Evolutionary conservation across 1,140 invertebrate genomes (phyloP).

Genomic region (Antheraea mylitta): DNA sequence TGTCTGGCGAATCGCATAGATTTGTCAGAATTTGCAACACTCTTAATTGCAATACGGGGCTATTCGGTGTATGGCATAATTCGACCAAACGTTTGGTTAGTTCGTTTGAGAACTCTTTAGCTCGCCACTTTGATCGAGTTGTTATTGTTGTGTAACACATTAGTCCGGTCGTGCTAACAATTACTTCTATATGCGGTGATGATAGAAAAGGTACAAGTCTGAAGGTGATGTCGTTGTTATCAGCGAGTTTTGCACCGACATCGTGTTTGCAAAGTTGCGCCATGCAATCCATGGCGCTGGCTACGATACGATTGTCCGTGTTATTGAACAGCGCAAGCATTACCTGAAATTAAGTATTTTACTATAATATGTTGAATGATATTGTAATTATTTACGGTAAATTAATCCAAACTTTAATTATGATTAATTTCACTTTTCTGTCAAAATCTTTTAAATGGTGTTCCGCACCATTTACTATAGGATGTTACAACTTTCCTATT

Average conservation of each 20-base stretch:
- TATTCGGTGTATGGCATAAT: slow-evolving; percentile 38
- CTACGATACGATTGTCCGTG: slow-evolving; percentile 39
- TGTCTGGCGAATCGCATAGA: slow-evolving; percentile 61
- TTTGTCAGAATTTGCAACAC: slow-evolving; percentile 62
- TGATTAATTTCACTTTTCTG: too few species aligned
- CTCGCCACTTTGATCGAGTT: slow-evolving; percentile 63
- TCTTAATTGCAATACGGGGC: slow-evolving; percentile 50
- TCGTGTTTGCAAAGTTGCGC: slow-evolving; percentile 57
- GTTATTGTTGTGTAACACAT: slow-evolving; percentile 59
- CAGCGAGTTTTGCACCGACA: slow-evolving; percentile 54
- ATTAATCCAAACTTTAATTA: too few species aligned
- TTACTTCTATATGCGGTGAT: slow-evolving; percentile 33
- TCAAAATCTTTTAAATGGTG: too few species aligned
- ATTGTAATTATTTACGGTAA: not conserved
- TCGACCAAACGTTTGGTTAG: slow-evolving; percentile 41
- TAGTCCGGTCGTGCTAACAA: slow-evolving; percentile 49
- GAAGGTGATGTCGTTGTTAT: slow-evolving; percentile 53
- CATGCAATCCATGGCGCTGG: slow-evolving; percentile 60
- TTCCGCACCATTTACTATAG: too few species aligned
- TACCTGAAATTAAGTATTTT: slow-evolving; percentile 42
- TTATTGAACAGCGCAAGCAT: slow-evolving; percentile 52
- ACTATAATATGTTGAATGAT: not conserved
- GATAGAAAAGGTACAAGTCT: slow-evolving; percentile 36
- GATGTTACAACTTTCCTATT: too few species aligned
- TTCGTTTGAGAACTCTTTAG: slow-evolving; percentile 47